Percentiles rank a stretch among this genome's conserved stretches.
These are phyloP conservation scores for Pipa parva DNA, from an alignment of 2,113 vertebrate species.

Conservation along the genomic window DNA sequence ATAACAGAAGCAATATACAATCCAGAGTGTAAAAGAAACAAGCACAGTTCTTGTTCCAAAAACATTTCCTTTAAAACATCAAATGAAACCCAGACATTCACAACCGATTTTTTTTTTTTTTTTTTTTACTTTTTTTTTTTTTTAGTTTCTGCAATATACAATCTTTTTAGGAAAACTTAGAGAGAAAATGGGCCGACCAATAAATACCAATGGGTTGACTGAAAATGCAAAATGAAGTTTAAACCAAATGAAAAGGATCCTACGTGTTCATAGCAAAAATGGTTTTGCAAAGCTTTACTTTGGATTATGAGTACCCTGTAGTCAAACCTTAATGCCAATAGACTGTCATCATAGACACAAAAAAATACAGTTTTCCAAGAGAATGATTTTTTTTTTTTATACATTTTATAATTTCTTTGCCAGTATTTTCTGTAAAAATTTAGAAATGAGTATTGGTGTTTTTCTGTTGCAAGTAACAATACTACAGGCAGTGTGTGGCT, in stretches of 20 bases:
- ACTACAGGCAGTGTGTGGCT: not conserved
- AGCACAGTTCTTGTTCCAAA: slow-evolving; percentile 82
- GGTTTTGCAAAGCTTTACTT: not conserved
- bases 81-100: slow-evolving; percentile 82
- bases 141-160: slow-evolving; percentile 33
- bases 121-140: slow-evolving; percentile 2
- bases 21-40: slow-evolving; percentile 77
- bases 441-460: not conserved
- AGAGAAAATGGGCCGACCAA: not conserved
- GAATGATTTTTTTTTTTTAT: not conserved
- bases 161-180: slow-evolving; percentile 20
- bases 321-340: slow-evolving; percentile 2
- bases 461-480: not conserved
- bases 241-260: not conserved
- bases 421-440: not conserved
- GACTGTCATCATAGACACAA: not conserved
- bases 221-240: not conserved
- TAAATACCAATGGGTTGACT: not conserved
- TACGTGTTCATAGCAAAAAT: not conserved
- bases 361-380: not conserved
- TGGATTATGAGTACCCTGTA: not conserved
- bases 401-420: not conserved
- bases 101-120: slow-evolving; percentile 32
- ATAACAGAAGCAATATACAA: slow-evolving; percentile 96
- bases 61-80: slow-evolving; percentile 66